Conservation (phyloP, 2,888 invertebrate genomes). For the Ommatoiulus sabulosus region DNA sequence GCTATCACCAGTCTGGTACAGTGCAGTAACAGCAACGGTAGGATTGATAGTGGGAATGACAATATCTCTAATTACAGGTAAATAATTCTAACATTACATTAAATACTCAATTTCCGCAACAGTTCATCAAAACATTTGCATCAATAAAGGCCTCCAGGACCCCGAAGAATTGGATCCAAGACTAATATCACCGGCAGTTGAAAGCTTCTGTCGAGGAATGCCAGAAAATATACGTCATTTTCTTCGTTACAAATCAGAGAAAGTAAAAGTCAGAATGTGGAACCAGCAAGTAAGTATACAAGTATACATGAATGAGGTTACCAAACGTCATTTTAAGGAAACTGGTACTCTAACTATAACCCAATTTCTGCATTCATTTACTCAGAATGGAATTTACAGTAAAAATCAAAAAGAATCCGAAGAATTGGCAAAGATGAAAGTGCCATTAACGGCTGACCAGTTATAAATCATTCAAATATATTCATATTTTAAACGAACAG, state of each 20-base stretch:
- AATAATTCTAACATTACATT: not conserved
- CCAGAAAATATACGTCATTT: conserved; percentile 51
- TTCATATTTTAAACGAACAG: not conserved
- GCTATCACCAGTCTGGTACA: conserved; percentile 54
- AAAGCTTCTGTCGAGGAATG: conserved; percentile 28
- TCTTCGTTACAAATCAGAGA: conserved; percentile 51
- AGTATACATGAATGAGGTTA: not conserved
- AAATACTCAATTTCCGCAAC: not conserved
- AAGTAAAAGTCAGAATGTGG: conserved; percentile 50
- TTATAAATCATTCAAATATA: not conserved
- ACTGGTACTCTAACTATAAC: not conserved
- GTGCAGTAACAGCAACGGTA: conserved; percentile 5
- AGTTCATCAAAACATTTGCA: not conserved
- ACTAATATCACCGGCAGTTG: conserved; percentile 50
- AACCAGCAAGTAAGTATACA: not conserved
- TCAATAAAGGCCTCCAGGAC: conserved; percentile 44
- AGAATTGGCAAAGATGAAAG: not conserved
- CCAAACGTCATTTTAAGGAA: not conserved
- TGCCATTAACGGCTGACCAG: not conserved
- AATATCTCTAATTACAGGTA: conserved; percentile 51
- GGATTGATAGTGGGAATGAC: conserved; percentile 50
- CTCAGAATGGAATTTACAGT: not conserved
- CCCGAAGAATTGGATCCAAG: conserved; percentile 52
- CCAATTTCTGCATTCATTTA: not conserved
- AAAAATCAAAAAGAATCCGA: not conserved